A percentile compares a stretch with the other conserved stretches of the same genome.
These are phyloP conservation scores for Dicaeum eximium DNA, from an alignment of 2,113 vertebrate genomes.

Conservation along the genomic window DNA sequence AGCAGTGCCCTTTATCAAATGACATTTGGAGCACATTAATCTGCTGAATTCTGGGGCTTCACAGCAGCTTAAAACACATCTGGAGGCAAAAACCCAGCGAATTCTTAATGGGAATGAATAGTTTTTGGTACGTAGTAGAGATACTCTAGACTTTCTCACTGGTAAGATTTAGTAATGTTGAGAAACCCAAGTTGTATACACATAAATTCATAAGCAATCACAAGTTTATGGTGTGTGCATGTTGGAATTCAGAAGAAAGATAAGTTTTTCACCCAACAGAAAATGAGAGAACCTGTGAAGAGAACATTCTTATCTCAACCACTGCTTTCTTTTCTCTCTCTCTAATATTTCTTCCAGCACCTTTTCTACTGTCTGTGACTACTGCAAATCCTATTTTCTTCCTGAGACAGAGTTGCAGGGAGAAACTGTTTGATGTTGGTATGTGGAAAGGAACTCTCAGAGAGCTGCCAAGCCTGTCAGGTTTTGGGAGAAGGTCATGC, in stretches of 20 bases:
- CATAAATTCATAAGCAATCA: background rate
- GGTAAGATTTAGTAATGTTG: background rate
- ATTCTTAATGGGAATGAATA: constrained; percentile 12
- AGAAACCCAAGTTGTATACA: background rate
- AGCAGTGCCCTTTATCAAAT: constrained; percentile 44
- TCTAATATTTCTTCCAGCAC: background rate
- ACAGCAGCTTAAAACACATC: constrained; percentile 3
- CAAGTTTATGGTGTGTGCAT: background rate
- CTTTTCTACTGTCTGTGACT: background rate
- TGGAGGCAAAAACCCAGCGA: background rate
- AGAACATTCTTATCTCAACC: background rate
- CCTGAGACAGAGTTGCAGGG: background rate
- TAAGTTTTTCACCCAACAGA: background rate
- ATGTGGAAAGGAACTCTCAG: background rate
- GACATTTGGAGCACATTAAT: constrained; percentile 39
- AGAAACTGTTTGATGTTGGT: background rate
- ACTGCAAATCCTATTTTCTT: background rate
- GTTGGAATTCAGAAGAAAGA: background rate
- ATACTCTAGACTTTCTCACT: constrained; percentile 8
- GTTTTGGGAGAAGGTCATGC: background rate
- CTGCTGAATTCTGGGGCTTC: constrained; percentile 15
- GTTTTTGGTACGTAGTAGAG: constrained; percentile 3
- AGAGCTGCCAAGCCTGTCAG: background rate
- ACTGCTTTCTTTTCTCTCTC: background rate
- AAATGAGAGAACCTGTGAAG: background rate